Base-by-base conservation (phyloP, 2,888 invertebrate genomes). In the Tenthredo distinguenda region DNA sequence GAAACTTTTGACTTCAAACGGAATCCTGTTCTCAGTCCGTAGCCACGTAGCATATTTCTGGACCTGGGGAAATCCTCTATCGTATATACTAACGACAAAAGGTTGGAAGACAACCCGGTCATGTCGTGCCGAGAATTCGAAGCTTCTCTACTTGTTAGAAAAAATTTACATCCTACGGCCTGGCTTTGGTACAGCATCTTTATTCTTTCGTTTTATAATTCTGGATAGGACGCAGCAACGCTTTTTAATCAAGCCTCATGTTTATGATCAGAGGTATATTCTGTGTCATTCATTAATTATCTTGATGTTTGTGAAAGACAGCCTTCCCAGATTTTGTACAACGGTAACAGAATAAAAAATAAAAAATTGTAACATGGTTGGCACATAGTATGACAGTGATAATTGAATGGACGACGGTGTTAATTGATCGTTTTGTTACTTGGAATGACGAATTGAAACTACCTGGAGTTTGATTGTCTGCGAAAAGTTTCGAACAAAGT, bases 1-100 rank as follows among this genome's bases (percentile, higher is more conserved):
- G 62, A 81, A 62, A 81, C 40, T 58, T 21, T 62, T 37, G 62
- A 81, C 81, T 58, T 62, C 62, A 62, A 81, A 81, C 62, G 37
- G 81, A 81, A 81, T 81, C 37, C 81, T 62, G 81, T 62, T 81
- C 37, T 81, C 58, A 40, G 37, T 62, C 62, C 21, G 3, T 47
- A 47, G 6, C 31, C 58, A 77, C 81, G 58, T 34, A 62, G 34
- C 34, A 40, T 81, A 74, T 47, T 58, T 81, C 26, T 77, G 77
- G 77, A 77, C 77, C 34, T 55, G 18, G 77, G 50, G 31, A 77
- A 77, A 50, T 55, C 55, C 50, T 31, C 34, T 34, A 77, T 50
- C 55, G 50, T 50, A 74, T 26, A 26, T 55, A 50, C 31, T 3
- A 74, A 74, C n/a, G 26, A 55, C 26, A 47, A 47, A 43, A 21